Base-by-base conservation (phyloP, 2,888 invertebrate genomes). In the Scelioninae gen. 1 region DNA sequence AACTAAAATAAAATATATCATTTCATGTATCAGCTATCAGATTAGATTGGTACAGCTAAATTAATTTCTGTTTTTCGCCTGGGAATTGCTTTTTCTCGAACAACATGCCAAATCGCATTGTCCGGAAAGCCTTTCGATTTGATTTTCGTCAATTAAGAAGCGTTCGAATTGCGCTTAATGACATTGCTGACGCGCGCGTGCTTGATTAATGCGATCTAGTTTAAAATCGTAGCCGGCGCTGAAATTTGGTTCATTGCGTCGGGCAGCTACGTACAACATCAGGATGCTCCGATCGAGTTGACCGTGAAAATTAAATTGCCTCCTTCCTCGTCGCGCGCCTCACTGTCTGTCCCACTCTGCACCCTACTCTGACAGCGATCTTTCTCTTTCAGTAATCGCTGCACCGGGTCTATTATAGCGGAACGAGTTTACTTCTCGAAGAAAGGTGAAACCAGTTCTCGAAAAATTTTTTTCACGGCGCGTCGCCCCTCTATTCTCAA, bases 381-480 rank as follows among this genome's bases (percentile, higher is more conserved):
- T 56, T 51, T 74, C 63, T 69, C 58, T 55, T 63, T 63, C 66
- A 9, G 49, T 56, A 74, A 74, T 72, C 74, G 68, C 69, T 76
- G 71, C 58, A 66, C 53, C 82, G 84, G 74, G 78, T 87, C 86
- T 86, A 87, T 87, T 85, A 86, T 86, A 82, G 82, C 78, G 84
- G 81, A 86, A 88, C 89, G 81, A 87, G 89, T 89, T 88, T 86
- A 78, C 81, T 83, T 82, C 83, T 74, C 84, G 77, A 62, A 77
- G 78, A 83, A 76, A 68, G 83, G 66, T 56, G 58, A 87, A 90
- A 90, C 89, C 88, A 89, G 90, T 89, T 89, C 87, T 84, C 85
- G 66, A 82, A 84, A 84, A 75, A 86, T 75, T 81, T 79, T 80
- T 80, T 49, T 23, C 23, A 23, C 23, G 23, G 1, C 76, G 53